Evolutionary conservation across 2,888 invertebrate species (phyloP).

Genomic region (Ametastegia equiseti): DNA sequence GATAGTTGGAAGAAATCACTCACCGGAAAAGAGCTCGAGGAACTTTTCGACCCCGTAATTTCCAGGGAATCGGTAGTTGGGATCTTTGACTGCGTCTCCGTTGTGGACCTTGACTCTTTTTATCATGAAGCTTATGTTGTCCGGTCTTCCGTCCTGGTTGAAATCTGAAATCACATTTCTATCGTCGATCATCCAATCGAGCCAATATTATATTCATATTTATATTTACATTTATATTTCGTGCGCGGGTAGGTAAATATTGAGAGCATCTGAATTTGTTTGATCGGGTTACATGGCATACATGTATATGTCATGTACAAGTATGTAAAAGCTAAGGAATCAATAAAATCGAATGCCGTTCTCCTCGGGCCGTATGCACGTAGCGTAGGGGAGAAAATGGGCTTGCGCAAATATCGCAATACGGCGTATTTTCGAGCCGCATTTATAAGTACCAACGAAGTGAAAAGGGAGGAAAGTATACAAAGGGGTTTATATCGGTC

Average conservation of each 20-base stretch:
- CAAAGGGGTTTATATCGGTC: slow-evolving; percentile 22
- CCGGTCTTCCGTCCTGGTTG: slow-evolving; percentile 93
- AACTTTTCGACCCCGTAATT: slow-evolving; percentile 99
- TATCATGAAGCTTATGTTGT: slow-evolving; percentile 97
- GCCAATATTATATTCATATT: too few relatives aligned
- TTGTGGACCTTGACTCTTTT: slow-evolving; percentile 97
- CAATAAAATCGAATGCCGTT: too few relatives aligned
- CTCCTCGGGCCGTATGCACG: too few relatives aligned
- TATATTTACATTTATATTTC: too few relatives aligned
- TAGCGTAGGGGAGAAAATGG: neutral
- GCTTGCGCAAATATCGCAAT: neutral
- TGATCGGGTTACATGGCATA: too few relatives aligned
- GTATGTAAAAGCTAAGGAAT: neutral
- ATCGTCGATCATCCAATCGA: slow-evolving; percentile 34
- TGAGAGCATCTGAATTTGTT: too few relatives aligned
- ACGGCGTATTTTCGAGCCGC: neutral
- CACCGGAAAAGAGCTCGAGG: slow-evolving; percentile 97
- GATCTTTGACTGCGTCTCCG: slow-evolving; percentile 89
- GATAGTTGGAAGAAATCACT: slow-evolving; percentile 64
- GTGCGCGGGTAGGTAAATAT: too few relatives aligned
- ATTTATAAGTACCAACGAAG: neutral
- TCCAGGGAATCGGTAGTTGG: slow-evolving; percentile 92
- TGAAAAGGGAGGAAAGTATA: neutral
- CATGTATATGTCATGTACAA: too few relatives aligned
- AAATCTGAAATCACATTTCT: slow-evolving; percentile 82